A percentile compares a stretch with the other conserved stretches of the same genome.
phyloP scores from a whole-genome alignment of 2,888 invertebrate genomes.

The Arctia plantaginis region DNA sequence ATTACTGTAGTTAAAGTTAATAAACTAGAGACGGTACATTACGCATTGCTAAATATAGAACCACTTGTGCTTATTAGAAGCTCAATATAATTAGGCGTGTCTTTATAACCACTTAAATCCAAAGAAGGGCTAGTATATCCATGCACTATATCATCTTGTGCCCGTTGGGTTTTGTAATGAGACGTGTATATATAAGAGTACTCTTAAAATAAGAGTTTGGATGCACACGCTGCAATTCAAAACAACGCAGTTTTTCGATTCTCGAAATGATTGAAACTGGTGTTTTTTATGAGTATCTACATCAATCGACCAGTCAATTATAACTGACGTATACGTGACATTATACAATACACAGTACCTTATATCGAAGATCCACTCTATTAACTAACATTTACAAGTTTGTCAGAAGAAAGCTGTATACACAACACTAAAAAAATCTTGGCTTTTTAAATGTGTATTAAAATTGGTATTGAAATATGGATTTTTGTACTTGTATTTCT shows the following conservation, averaged over 20 bases:
- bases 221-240: background rate
- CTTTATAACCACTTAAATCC: constrained; percentile 58
- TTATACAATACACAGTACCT: background rate
- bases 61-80: constrained; percentile 68
- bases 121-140: constrained; percentile 31
- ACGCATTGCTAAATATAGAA: constrained; percentile 72
- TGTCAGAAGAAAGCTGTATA: background rate
- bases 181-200: background rate
- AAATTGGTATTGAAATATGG: background rate
- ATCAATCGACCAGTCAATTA: background rate
- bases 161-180: background rate
- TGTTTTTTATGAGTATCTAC: background rate
- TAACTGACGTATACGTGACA: background rate
- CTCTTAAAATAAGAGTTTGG: background rate
- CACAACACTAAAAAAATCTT: no score
- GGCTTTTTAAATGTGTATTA: background rate
- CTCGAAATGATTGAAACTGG: background rate
- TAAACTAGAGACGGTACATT: constrained; percentile 60
- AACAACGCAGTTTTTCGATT: background rate
- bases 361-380: background rate
- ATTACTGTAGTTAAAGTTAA: constrained; percentile 51
- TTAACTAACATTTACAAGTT: background rate
- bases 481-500: background rate
- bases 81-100: constrained; percentile 64
- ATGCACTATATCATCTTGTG: background rate